A percentile compares a stretch with the other conserved stretches of the same genome.
Conservation (phyloP, 2,888 invertebrate genomes). For the Xestia sexstrigata region DNA sequence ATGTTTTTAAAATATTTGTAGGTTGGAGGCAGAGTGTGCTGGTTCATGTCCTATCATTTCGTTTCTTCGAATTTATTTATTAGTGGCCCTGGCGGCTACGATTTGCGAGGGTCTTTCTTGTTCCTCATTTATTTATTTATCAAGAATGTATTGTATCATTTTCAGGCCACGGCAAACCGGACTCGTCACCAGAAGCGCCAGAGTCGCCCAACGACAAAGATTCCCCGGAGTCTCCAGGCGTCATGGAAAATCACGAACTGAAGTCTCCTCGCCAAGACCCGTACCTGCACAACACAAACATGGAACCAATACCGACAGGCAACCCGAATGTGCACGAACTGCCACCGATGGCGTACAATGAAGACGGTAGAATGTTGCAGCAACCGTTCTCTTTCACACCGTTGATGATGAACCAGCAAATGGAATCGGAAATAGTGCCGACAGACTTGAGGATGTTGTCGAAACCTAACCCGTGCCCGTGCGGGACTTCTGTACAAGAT, state of each 20-base stretch:
- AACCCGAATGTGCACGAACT: constrained; percentile 78
- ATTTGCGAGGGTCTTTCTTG: too few relatives aligned
- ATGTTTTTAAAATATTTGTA: neutral
- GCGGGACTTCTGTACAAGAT: constrained; percentile 70
- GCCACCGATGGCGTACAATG: constrained; percentile 79
- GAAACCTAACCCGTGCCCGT: constrained; percentile 82
- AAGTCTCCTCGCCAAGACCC: constrained; percentile 83
- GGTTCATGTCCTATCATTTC: neutral
- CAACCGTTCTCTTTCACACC: constrained; percentile 83
- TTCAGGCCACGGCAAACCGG: constrained; percentile 86
- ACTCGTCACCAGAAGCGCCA: constrained; percentile 85
- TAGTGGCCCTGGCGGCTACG: neutral
- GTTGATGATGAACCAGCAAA: constrained; percentile 81
- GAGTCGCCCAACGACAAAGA: constrained; percentile 86
- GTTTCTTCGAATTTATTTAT: neutral
- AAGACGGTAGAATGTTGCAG: constrained; percentile 83
- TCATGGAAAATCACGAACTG: constrained; percentile 79
- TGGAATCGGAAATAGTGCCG: constrained; percentile 81
- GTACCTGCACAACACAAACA: constrained; percentile 79
- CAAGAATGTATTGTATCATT: neutral
- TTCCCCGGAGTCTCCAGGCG: constrained; percentile 81
- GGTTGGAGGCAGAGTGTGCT: neutral
- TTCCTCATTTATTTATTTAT: neutral
- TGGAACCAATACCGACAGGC: constrained; percentile 75
- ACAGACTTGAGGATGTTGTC: constrained; percentile 85